A percentile compares a stretch with the other conserved stretches of the same genome.
Conservation (phyloP, 2,888 invertebrate species). For the Aphodius granarius region DNA sequence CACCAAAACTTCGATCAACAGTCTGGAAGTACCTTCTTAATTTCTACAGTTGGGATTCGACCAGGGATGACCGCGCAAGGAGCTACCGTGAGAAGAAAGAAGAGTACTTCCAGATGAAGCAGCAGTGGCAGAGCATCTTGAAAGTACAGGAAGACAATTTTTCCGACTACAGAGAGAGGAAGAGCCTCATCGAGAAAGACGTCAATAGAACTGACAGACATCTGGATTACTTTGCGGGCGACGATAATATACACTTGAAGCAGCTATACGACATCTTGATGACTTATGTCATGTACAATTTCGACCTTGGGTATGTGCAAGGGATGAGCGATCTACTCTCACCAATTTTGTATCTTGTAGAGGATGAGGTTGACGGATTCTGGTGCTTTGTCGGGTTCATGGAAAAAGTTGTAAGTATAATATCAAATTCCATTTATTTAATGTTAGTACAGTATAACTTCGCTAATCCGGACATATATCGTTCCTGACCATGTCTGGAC, state of each 20-base stretch:
- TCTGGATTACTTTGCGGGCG: conserved; percentile 89
- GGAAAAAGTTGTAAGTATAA: conserved; percentile 81
- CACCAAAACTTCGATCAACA: conserved; percentile 72
- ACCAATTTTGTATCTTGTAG: conserved; percentile 85
- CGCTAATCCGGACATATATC: no score
- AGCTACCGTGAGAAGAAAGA: conserved; percentile 73
- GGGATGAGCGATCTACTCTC: conserved; percentile 98
- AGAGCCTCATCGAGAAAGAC: conserved; percentile 96
- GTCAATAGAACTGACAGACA: conserved; percentile 94
- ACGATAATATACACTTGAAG: conserved; percentile 85
- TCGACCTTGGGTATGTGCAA: conserved; percentile 93
- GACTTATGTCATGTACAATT: conserved; percentile 99
- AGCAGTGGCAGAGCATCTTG: conserved; percentile 93
- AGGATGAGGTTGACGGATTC: conserved; percentile 94
- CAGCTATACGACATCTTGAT: conserved; percentile 89
- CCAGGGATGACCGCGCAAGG: conserved; percentile 68
- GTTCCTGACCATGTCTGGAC: no score
- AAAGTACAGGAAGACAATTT: conserved; percentile 86
- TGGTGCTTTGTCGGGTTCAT: conserved; percentile 99
- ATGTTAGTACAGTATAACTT: no score
- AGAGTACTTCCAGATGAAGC: conserved; percentile 94
- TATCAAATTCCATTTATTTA: neutral
- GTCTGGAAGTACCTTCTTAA: conserved; percentile 96
- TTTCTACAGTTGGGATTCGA: conserved; percentile 84
- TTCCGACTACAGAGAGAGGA: conserved; percentile 84